Conservation (phyloP, 2,113 vertebrate species). For the Azemiops feae region DNA sequence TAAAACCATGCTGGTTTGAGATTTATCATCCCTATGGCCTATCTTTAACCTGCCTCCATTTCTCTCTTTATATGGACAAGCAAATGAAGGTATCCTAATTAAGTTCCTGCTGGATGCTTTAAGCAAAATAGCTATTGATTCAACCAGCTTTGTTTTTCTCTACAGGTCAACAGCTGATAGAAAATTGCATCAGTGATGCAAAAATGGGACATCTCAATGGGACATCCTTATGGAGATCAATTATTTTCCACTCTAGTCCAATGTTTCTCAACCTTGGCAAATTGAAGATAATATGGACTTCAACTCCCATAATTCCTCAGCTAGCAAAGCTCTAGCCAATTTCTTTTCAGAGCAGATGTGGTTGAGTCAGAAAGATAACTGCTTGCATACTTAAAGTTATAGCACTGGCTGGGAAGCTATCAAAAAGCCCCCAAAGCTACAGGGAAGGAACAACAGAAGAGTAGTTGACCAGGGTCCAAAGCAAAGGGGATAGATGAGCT, state of each 20-base stretch:
- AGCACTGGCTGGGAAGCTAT: background rate
- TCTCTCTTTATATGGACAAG: background rate
- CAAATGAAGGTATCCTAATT: background rate
- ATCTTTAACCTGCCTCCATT: background rate
- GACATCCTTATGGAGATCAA: background rate
- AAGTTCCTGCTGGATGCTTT: background rate
- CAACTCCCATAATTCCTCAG: background rate
- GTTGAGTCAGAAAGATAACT: background rate
- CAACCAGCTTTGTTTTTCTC: background rate
- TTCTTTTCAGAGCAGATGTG: background rate
- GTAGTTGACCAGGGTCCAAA: background rate
- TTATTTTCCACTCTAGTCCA: background rate
- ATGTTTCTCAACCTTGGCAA: background rate
- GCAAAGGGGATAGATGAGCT: background rate
- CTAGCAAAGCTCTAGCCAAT: background rate
- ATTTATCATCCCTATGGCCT: background rate
- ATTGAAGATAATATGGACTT: background rate
- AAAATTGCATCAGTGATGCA: background rate
- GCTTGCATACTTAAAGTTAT: background rate
- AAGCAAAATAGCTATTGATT: background rate
- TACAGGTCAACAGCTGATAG: background rate
- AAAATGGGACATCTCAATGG: background rate
- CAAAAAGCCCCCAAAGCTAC: background rate
- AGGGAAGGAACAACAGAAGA: background rate
- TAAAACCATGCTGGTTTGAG: background rate